A percentile compares a stretch with the other conserved stretches of the same genome.
Evolutionary conservation across 2,797 vertebrate genomes (phyloP).

Genomic region (Taeniopygia guttata): DNA sequence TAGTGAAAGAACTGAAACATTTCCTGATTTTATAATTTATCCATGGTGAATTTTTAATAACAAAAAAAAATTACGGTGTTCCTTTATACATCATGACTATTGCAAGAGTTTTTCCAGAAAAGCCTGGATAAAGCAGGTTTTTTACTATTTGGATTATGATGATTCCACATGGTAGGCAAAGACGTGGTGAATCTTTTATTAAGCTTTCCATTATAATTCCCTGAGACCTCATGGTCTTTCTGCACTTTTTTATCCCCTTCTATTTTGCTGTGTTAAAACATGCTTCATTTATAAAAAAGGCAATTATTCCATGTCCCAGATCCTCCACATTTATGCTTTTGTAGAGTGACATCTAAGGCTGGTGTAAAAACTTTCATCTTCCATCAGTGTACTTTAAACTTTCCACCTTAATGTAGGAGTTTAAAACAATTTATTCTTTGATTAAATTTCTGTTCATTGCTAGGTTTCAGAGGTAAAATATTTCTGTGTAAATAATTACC

Average conservation of each 20-base stretch:
- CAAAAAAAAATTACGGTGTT: background rate
- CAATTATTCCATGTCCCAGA: background rate
- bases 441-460: background rate
- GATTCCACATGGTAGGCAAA: background rate
- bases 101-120: background rate
- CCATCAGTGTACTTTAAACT: background rate
- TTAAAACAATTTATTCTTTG: background rate
- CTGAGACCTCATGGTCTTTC: background rate
- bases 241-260: background rate
- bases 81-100: background rate
- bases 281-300: background rate
- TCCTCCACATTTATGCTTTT: background rate
- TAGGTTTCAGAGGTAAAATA: background rate
- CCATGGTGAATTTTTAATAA: background rate
- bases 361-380: background rate
- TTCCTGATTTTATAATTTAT: background rate
- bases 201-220: background rate
- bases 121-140: background rate
- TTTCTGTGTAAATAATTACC: background rate
- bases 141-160: background rate
- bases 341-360: background rate
- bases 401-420: background rate
- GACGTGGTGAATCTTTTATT: background rate
- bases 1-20: background rate
- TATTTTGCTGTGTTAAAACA: background rate